Percentiles rank a stretch among this genome's conserved stretches.
Conservation (phyloP, 2,888 invertebrate species). For the Phyllotreta cruciferae region DNA sequence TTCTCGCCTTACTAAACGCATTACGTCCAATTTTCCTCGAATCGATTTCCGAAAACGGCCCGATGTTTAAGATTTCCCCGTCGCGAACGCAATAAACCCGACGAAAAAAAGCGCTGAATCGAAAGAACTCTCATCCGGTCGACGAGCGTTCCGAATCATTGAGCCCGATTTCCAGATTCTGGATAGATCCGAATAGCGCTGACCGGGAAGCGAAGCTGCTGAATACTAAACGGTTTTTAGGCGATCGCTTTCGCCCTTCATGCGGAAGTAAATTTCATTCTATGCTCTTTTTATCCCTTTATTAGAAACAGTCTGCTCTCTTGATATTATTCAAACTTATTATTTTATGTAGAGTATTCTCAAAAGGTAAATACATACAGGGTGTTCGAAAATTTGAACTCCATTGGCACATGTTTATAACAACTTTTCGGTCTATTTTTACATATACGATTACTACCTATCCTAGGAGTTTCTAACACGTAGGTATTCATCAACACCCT, state of each 20-base stretch:
- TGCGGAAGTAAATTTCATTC: slow-evolving; percentile 30
- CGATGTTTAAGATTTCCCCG: slow-evolving; percentile 5
- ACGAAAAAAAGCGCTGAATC: slow-evolving; percentile 33
- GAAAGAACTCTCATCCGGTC: slow-evolving; percentile 28
- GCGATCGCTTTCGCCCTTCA: background rate
- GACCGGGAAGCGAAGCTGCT: slow-evolving; percentile 33
- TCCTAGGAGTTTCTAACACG: too few species aligned
- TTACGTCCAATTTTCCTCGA: too few species aligned
- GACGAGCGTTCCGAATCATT: slow-evolving; percentile 36
- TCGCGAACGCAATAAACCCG: slow-evolving; percentile 3
- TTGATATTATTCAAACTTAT: too few species aligned
- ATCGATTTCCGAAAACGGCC: background rate
- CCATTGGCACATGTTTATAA: too few species aligned
- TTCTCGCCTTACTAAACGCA: too few species aligned
- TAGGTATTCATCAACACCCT: too few species aligned
- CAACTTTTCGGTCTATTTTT: too few species aligned
- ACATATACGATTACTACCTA: too few species aligned
- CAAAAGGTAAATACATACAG: too few species aligned
- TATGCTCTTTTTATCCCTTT: slow-evolving; percentile 11
- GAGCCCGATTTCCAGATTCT: slow-evolving; percentile 33
- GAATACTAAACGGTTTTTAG: slow-evolving; percentile 34
- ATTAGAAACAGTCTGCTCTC: too few species aligned
- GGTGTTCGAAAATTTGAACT: too few species aligned
- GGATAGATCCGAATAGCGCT: slow-evolving; percentile 30
- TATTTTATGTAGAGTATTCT: too few species aligned